Evolutionary conservation across 2,113 vertebrate genomes (phyloP).

Genomic region (Dasyurus viverrinus): DNA sequence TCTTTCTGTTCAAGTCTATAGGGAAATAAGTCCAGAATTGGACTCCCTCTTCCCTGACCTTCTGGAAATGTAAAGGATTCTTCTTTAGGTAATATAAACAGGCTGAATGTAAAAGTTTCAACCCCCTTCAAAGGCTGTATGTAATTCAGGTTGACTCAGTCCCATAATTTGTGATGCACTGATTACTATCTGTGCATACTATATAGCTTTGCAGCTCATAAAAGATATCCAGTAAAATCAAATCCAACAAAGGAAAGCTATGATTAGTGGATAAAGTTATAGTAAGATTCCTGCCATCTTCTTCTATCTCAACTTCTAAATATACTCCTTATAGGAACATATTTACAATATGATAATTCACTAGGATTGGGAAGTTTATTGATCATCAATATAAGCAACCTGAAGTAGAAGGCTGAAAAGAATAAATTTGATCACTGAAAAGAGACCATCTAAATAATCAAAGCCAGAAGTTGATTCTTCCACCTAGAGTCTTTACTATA

Average conservation of each 20-base stretch:
- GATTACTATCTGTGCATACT: constrained; percentile 56
- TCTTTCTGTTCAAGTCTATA: neutral
- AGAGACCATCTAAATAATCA: neutral
- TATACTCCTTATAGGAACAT: neutral
- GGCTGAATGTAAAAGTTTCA: constrained; percentile 29
- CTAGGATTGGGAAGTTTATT: neutral
- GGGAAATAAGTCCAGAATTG: neutral
- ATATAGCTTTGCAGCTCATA: neutral
- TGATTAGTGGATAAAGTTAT: constrained; percentile 22
- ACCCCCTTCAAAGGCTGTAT: neutral
- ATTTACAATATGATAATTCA: neutral
- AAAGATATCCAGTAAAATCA: neutral
- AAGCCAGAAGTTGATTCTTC: neutral
- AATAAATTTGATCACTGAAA: neutral
- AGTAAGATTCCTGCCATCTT: constrained; percentile 8
- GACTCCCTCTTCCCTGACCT: neutral
- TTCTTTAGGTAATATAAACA: constrained; percentile 10
- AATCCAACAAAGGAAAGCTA: neutral
- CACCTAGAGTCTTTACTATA: neutral
- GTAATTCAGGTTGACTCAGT: constrained; percentile 58
- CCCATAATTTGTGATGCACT: constrained; percentile 52
- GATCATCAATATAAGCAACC: neutral
- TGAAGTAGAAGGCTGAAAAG: neutral
- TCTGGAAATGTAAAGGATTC: constrained; percentile 34
- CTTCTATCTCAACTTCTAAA: neutral